Percentiles rank a stretch among this genome's conserved stretches.
Conservation (phyloP, 2,113 vertebrate species). For the Psephotus haematonotus region DNA sequence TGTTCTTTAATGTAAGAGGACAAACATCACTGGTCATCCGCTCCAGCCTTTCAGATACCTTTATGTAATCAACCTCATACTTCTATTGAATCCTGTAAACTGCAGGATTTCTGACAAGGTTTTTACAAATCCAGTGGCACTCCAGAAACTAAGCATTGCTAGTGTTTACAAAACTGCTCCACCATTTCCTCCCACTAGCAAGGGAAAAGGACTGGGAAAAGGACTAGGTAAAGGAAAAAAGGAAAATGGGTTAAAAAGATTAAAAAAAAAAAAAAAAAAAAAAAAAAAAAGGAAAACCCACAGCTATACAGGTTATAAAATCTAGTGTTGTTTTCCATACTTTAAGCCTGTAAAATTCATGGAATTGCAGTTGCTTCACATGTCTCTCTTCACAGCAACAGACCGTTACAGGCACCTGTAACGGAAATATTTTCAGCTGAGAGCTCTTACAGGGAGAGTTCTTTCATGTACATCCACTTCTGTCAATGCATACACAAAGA, state of each 20-base stretch:
- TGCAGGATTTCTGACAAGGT: neutral
- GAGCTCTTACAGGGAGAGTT: neutral
- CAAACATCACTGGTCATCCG: neutral
- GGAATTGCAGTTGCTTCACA: neutral
- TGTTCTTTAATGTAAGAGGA: neutral
- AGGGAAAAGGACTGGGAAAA: neutral
- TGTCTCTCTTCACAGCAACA: neutral
- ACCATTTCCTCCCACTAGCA: neutral
- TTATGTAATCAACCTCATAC: neutral
- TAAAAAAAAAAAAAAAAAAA: no score
- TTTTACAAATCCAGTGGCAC: neutral
- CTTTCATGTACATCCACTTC: neutral
- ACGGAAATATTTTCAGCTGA: neutral
- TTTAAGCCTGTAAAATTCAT: neutral
- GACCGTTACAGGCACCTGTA: neutral
- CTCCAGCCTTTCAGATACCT: neutral
- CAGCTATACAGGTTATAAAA: neutral
- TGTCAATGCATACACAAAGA: neutral
- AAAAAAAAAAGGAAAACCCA: neutral
- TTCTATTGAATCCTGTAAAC: neutral
- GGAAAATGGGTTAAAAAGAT: neutral
- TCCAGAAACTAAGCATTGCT: neutral
- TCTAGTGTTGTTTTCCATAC: neutral
- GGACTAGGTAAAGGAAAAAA: no score
- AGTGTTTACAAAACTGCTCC: neutral